These are phyloP conservation scores for Podarcis muralis DNA, from an alignment of 2,113 vertebrate species.

Conservation along the genomic window DNA sequence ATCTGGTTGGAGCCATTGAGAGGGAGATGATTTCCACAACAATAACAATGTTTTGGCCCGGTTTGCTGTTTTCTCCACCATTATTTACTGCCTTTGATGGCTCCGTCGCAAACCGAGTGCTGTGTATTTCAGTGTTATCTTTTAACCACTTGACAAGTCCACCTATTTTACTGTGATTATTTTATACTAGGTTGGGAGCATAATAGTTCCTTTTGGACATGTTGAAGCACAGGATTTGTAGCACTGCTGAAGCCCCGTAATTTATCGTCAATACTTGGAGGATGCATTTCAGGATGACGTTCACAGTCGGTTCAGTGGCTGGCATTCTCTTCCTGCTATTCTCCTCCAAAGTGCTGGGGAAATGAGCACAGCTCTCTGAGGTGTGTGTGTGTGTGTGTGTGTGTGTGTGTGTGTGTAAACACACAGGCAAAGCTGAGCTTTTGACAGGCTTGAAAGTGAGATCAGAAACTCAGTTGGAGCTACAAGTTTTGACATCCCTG, in stretches of 20 bases:
- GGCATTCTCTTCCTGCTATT: constrained; percentile 6
- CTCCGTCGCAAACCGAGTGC: constrained; percentile 50
- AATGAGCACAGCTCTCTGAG: neutral
- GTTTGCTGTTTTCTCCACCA: constrained; percentile 56
- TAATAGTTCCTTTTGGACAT: constrained; percentile 58
- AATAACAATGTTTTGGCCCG: constrained; percentile 39
- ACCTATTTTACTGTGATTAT: constrained; percentile 67
- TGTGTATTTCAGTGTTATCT: constrained; percentile 69
- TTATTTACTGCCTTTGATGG: constrained; percentile 67
- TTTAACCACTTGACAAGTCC: constrained; percentile 68
- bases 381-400: neutral
- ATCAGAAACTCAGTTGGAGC: constrained; percentile 13
- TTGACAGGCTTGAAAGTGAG: neutral
- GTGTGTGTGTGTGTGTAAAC: neutral
- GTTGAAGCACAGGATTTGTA: constrained; percentile 57
- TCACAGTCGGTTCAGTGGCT: constrained; percentile 24
- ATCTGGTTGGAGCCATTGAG: constrained; percentile 50
- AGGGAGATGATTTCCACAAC: constrained; percentile 50
- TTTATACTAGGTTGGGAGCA: constrained; percentile 56
- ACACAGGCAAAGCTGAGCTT: neutral
- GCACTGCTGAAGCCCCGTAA: constrained; percentile 30
- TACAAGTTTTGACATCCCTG: neutral
- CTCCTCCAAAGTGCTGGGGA: neutral
- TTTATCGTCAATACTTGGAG: constrained; percentile 46
- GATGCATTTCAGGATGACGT: constrained; percentile 6